Evolutionary conservation across 2,888 invertebrate species (phyloP).

Genomic region (Xanthorhoe spadicearia): DNA sequence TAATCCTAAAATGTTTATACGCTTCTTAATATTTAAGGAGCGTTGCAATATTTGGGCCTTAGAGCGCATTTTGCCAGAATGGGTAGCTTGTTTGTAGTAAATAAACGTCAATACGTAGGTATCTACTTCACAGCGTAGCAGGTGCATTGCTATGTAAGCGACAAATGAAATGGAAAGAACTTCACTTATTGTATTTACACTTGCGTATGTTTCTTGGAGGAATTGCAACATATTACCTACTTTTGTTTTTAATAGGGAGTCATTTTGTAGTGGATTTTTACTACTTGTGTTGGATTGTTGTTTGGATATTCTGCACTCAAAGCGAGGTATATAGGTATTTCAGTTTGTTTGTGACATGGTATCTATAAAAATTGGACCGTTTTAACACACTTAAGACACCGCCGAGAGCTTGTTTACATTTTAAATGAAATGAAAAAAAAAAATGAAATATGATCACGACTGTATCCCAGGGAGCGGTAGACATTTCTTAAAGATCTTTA

Average conservation of each 20-base stretch:
- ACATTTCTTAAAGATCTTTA: too few species aligned
- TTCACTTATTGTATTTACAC: neutral
- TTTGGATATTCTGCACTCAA: too few species aligned
- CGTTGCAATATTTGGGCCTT: conserved; percentile 20
- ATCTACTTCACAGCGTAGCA: conserved; percentile 21
- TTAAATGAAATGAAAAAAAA: too few species aligned
- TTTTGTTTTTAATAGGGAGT: too few species aligned
- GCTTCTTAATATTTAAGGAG: too few species aligned
- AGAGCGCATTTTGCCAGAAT: conserved; percentile 42
- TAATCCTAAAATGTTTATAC: too few species aligned
- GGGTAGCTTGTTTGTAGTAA: conserved; percentile 32
- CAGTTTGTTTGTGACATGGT: too few species aligned
- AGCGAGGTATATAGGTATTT: too few species aligned
- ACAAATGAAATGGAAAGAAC: conserved; percentile 7
- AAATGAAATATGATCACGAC: too few species aligned
- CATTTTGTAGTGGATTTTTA: neutral
- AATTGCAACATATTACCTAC: neutral
- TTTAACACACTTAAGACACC: neutral
- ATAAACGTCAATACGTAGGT: conserved; percentile 34
- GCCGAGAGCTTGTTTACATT: neutral
- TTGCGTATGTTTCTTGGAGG: neutral
- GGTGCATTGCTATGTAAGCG: conserved; percentile 11
- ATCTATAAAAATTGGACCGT: too few species aligned
- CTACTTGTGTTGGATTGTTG: too few species aligned
- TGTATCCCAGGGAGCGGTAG: too few species aligned